A percentile compares a stretch with the other conserved stretches of the same genome.
phyloP scores from a whole-genome alignment of 2,113 vertebrate genomes.

The Hippocampus mohnikei region DNA sequence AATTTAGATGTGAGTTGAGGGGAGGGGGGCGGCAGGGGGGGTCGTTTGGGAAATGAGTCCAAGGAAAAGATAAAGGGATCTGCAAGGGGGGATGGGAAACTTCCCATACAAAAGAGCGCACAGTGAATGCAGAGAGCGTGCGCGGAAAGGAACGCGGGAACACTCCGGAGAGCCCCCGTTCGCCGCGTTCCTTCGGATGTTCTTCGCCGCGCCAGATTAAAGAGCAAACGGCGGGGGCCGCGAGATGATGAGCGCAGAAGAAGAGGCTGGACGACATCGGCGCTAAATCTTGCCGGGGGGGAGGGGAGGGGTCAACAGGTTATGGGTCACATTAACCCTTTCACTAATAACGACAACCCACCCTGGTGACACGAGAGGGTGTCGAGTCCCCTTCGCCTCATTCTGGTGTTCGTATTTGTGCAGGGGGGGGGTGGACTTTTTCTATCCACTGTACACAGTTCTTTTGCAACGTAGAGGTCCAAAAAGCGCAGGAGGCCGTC shows the following conservation, averaged over 20 bases:
- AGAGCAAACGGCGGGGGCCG: slow-evolving; percentile 30
- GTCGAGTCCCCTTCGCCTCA: no score
- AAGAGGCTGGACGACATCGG: neutral
- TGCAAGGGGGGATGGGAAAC: neutral
- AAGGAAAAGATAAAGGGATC: neutral
- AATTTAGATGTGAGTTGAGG: slow-evolving; percentile 23
- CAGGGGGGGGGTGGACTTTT: neutral
- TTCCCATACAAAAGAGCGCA: neutral
- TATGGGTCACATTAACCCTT: no score
- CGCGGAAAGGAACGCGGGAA: neutral
- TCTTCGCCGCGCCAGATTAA: slow-evolving; percentile 37
- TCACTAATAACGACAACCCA: no score
- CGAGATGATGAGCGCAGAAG: slow-evolving; percentile 30
- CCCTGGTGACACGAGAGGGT: no score
- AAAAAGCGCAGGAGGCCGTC: neutral
- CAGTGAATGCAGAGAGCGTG: neutral
- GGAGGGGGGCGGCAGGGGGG: neutral
- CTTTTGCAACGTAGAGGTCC: neutral
- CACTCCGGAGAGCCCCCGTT: neutral
- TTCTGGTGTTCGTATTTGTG: neutral
- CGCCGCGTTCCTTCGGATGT: neutral
- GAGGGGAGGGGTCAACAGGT: no score
- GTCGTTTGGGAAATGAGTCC: neutral
- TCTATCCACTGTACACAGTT: neutral
- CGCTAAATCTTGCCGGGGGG: neutral